Conservation (phyloP, 2,797 vertebrate species). For the Anableps anableps region DNA sequence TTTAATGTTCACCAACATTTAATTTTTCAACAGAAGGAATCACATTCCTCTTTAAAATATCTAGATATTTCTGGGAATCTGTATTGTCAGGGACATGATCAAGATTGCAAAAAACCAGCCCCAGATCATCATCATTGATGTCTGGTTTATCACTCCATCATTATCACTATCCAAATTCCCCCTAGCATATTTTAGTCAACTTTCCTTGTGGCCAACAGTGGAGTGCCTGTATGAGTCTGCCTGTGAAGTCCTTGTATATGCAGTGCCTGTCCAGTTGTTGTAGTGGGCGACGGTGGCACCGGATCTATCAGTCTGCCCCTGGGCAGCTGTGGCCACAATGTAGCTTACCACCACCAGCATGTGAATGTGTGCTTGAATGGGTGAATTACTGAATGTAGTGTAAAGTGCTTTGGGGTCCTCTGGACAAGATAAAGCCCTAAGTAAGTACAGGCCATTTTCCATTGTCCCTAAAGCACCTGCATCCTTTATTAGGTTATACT, state of each 20-base stretch:
- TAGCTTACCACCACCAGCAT: too few relatives aligned
- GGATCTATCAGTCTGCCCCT: too few relatives aligned
- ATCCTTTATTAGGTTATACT: not conserved
- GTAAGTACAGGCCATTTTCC: too few relatives aligned
- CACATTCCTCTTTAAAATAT: not conserved
- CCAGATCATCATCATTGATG: not conserved
- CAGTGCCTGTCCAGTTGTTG: not conserved
- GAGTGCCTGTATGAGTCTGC: not conserved
- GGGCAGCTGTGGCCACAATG: too few relatives aligned
- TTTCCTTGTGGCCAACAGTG: not conserved
- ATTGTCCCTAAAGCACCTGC: not conserved
- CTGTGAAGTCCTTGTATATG: not conserved
- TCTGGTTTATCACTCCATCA: too few relatives aligned
- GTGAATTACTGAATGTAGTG: too few relatives aligned
- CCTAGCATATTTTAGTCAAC: not conserved
- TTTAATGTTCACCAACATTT: not conserved
- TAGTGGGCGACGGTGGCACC: too few relatives aligned
- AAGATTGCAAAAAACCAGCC: not conserved
- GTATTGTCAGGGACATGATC: not conserved
- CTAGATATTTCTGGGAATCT: not conserved
- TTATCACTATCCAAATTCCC: not conserved
- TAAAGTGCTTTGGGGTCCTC: too few relatives aligned
- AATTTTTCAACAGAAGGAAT: not conserved
- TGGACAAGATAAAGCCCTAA: too few relatives aligned
- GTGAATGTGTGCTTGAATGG: too few relatives aligned